Base-by-base conservation (phyloP, 1,140 invertebrate species). In the Stenopsyche tienmushanensis region DNA sequence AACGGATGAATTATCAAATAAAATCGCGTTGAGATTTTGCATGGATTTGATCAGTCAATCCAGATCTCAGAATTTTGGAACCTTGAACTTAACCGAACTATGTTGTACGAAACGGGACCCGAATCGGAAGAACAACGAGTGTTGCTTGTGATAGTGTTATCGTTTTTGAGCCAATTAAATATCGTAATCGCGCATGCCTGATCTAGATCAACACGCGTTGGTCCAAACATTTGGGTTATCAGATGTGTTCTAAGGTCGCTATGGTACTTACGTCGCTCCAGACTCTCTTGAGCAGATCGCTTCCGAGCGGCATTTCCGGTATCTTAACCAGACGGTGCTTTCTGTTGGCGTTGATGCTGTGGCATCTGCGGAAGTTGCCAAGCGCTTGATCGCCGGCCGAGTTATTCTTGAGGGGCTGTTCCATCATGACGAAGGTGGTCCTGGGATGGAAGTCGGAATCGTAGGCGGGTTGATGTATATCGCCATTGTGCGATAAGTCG, bases 241-340 rank as follows among this genome's bases (percentile, higher is more conserved):
- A n/a, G n/a, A n/a, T n/a, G n/a, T n/a, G n/a, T n/a, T n/a, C n/a
- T n/a, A n/a, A n/a, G n/a, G n/a, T n/a, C n/a, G n/a, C n/a, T n/a
- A 23, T 18, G 17, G 7, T 21, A 66, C 64, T 66, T 42, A 66
- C 64, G 9, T 59, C 52, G 34, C 24, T 66, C 20, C 59, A 60
- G 7, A 66, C 64, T 25, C 29, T 60, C 50, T 47, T 66, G 47
- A 66, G 64, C 10, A 66, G 64, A 44, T 66, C 64, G 9, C 64
- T 49, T 3, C 17, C 49, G 34, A 64, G 62, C 0, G 62, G 62
- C 29, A 64, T 64, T 24, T 64, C 62, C 8, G 62, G 62, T 44
- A 52, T 64, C 17, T 53, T 64, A 34, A 55, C 57, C 29, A 60
- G 41, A 42, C n/a, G 15, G 21, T 53, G 50, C 34, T 54, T 64